Evolutionary conservation across 2,888 invertebrate genomes (phyloP), one percentile per base, ranked within the genome.

Genomic region (Aspidiotus rigidus): DNA sequence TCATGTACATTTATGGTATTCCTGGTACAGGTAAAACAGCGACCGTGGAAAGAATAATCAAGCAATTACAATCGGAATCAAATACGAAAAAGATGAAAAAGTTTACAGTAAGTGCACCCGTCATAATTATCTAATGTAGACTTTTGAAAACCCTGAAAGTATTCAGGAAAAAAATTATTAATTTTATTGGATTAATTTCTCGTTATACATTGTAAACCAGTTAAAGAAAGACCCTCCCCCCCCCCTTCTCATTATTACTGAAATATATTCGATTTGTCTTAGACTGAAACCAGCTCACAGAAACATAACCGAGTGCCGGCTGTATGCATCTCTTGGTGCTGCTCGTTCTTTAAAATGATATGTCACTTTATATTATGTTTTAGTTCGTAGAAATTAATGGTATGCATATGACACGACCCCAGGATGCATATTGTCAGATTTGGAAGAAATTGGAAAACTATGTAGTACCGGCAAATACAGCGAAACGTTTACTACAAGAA

Each of bases 21-120:
- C 95, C 95, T 1, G 96, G 96, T 0, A 95, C 95, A 0, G 96
- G 96, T 0, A 99, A 99, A 81, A 99, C 99, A 0, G 96, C 97
- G 0, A 96, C 97, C 0, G 95, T 98, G 0, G 87, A 88, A 71
- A 88, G 92, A 72, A 95, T 94, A 0, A 84, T 97, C 55, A 82
- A 85, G 66, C 82, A 83, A 63, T 80, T 97, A 62, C 83, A 85
- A 73, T 80, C 83, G 69, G 78, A 82, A 42, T 79, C 7, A 2
- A 28, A 60, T 13, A 59, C 59, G 15, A 39, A 60, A 7, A 60
- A 67, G 42, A 7, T 67, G 5, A 13, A 28, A 15, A 40, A 41
- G 13, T 67, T 67, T 44, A 16, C 42, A 13, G 67, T 67, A 64
- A 13, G 64, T 53, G 28, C 5, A 62, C 62, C 15, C n/a, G 7